These are phyloP conservation scores for Laticauda colubrina DNA, from an alignment of 2,113 vertebrate genomes.

Conservation along the genomic window DNA sequence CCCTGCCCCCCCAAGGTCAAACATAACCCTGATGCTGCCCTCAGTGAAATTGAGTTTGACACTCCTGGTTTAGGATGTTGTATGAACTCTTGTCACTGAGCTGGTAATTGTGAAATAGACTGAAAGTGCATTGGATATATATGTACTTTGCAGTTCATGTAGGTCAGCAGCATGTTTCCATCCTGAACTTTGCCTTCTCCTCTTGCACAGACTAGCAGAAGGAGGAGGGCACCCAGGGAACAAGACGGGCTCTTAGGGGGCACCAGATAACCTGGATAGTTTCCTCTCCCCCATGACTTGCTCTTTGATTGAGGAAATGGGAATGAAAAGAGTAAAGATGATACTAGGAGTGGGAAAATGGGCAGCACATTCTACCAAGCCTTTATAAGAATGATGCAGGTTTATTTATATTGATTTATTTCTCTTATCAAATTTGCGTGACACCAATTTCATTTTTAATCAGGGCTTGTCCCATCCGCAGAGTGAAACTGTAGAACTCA, in stretches of 20 bases:
- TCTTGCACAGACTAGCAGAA: not conserved
- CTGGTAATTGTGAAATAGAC: not conserved
- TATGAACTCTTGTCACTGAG: not conserved
- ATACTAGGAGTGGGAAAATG: not conserved
- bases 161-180: not conserved
- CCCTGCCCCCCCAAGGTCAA: too few relatives aligned
- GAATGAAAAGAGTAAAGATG: not conserved
- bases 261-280: not conserved
- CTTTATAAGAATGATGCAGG: not conserved
- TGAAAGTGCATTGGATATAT: not conserved
- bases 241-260: not conserved
- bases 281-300: not conserved
- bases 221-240: not conserved
- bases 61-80: not conserved
- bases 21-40: too few relatives aligned
- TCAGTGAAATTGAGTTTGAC: too few relatives aligned
- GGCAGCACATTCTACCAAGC: not conserved
- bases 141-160: not conserved
- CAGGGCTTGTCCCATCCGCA: not conserved
- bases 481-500: not conserved
- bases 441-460: not conserved
- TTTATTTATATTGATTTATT: not conserved
- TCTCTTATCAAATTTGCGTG: not conserved
- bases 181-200: not conserved
- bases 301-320: not conserved